Conservation (phyloP, 2,888 invertebrate genomes). For the Microctonus brassicae region DNA sequence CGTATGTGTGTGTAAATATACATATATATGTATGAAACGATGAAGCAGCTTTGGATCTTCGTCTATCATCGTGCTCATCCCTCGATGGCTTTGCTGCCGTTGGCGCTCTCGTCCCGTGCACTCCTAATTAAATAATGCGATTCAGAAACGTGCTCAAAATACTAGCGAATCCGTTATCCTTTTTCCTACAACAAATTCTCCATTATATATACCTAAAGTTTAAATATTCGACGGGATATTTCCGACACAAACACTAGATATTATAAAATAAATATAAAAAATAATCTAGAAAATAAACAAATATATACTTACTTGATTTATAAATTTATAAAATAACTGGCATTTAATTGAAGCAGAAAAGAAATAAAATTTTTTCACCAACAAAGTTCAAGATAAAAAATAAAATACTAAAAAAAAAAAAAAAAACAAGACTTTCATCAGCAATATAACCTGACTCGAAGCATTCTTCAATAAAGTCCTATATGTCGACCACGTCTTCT, state of each 20-base stretch:
- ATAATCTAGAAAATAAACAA: not conserved
- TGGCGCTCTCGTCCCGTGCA: constrained; percentile 34
- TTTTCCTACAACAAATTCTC: constrained; percentile 13
- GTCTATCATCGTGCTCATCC: not conserved
- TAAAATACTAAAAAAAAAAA: not conserved
- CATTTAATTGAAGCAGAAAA: not conserved
- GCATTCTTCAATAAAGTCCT: constrained; percentile 1
- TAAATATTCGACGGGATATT: constrained; percentile 17
- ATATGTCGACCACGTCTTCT: constrained; percentile 3
- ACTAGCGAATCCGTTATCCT: constrained; percentile 51
- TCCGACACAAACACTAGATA: not conserved
- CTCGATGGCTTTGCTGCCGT: not conserved
- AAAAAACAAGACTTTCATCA: not conserved
- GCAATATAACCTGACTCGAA: constrained; percentile 2
- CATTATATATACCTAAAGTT: constrained; percentile 15
- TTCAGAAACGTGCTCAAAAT: constrained; percentile 57
- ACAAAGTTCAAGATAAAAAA: not conserved
- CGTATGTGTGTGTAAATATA: not conserved
- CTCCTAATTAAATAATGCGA: constrained; percentile 60
- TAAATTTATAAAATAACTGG: not conserved
- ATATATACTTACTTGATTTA: not conserved
- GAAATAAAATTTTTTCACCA: not conserved
- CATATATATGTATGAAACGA: not conserved
- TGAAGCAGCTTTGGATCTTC: not conserved
- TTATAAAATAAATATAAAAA: not conserved